These are phyloP conservation scores for Rotaria macrura DNA, from an alignment of 2,888 invertebrate species.

Conservation along the genomic window DNA sequence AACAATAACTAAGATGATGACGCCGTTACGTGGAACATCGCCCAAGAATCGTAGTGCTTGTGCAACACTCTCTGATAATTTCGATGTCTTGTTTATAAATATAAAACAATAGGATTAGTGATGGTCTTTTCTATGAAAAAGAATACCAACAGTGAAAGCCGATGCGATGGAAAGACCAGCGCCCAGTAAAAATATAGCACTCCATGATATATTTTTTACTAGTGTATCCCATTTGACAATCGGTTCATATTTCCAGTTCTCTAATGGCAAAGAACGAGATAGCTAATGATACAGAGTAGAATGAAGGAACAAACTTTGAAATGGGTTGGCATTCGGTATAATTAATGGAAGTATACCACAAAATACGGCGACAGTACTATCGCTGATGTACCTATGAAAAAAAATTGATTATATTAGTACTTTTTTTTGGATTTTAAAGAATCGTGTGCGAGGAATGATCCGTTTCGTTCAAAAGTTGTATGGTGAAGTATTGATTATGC, in stretches of 20 bases:
- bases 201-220: conserved; percentile 78
- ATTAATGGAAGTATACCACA: conserved; percentile 71
- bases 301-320: conserved; percentile 54
- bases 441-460: too few relatives aligned
- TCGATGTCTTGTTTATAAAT: conserved; percentile 53
- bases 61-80: conserved; percentile 67
- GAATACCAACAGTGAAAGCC: conserved; percentile 58
- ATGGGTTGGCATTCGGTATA: conserved; percentile 63
- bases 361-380: conserved; percentile 59
- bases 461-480: too few relatives aligned
- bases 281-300: background rate
- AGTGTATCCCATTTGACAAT: conserved; percentile 73
- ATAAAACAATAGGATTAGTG: too few relatives aligned
- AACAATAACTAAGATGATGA: conserved; percentile 65
- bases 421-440: too few relatives aligned
- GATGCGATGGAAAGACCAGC: conserved; percentile 74
- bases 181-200: conserved; percentile 65
- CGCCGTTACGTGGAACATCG: conserved; percentile 58
- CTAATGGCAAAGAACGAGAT: background rate
- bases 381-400: conserved; percentile 42
- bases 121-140: too few relatives aligned
- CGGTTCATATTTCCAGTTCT: conserved; percentile 51
- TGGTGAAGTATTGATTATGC: too few relatives aligned
- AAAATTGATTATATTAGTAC: too few relatives aligned
- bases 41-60: conserved; percentile 53